These are phyloP conservation scores for Bombylius discolor DNA, from an alignment of 2,888 invertebrate species.

Conservation along the genomic window DNA sequence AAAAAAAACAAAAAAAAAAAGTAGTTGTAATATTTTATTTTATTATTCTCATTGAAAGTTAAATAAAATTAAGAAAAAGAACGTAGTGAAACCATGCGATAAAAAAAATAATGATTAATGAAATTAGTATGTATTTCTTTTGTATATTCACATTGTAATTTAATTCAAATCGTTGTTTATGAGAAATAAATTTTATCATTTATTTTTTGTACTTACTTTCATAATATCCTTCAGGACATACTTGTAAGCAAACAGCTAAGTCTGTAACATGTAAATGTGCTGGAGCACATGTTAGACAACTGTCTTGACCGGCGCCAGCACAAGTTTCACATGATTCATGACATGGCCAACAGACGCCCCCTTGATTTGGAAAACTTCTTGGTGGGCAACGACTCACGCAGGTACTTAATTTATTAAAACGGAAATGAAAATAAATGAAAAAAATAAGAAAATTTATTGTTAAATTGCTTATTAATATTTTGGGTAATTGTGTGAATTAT, in stretches of 20 bases:
- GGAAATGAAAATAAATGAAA: no score
- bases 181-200: no score
- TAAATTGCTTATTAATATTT: neutral
- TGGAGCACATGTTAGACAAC: slow-evolving; percentile 72
- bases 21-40: no score
- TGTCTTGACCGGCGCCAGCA: slow-evolving; percentile 75
- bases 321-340: slow-evolving; percentile 84
- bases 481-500: neutral
- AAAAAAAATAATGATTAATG: no score
- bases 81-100: no score
- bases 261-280: slow-evolving; percentile 73
- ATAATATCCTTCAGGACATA: slow-evolving; percentile 82
- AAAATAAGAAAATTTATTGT: slow-evolving; percentile 5
- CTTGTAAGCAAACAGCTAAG: slow-evolving; percentile 72
- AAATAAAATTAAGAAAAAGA: no score
- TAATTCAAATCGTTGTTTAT: no score
- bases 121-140: no score
- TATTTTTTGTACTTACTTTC: slow-evolving; percentile 45
- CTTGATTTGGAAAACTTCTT: slow-evolving; percentile 67
- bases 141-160: no score
- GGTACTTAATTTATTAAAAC: slow-evolving; percentile 42
- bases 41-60: neutral
- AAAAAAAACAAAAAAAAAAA: neutral
- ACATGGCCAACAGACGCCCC: slow-evolving; percentile 72
- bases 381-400: slow-evolving; percentile 78